Percentiles rank a stretch among this genome's conserved stretches.
phyloP scores from a whole-genome alignment of 2,797 vertebrate genomes.

The Muraenolepis orangiensis region DNA sequence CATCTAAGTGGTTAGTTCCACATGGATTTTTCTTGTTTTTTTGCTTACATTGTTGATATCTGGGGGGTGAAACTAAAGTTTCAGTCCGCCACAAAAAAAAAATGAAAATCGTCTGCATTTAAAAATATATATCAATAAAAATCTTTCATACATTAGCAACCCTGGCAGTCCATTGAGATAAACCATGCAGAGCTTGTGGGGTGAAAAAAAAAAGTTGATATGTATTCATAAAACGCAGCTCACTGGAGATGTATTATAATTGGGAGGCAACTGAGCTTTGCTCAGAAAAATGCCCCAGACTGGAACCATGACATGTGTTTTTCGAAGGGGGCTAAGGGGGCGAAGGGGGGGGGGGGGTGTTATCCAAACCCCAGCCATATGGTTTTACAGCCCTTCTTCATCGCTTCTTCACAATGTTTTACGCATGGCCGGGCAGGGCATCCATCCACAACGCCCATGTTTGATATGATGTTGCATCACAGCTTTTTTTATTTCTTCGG shows the following conservation, averaged over 20 bases:
- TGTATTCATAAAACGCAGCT: neutral
- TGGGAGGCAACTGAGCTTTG: neutral
- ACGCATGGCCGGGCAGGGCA: neutral
- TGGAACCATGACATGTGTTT: neutral
- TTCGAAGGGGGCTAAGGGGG: no score
- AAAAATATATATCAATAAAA: neutral
- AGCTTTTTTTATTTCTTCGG: no score
- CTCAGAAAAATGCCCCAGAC: neutral
- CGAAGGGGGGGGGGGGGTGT: neutral
- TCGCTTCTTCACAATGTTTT: neutral
- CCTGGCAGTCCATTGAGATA: slow-evolving; percentile 36
- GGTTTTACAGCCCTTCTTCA: neutral
- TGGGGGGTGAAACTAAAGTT: neutral
- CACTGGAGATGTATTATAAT: neutral
- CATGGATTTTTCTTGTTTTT: neutral
- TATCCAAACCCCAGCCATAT: neutral
- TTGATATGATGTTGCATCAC: neutral
- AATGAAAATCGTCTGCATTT: neutral
- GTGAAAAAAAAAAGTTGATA: neutral
- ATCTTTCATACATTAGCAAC: slow-evolving; percentile 22
- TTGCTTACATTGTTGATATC: neutral
- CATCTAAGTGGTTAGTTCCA: neutral
- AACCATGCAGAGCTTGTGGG: slow-evolving; percentile 14
- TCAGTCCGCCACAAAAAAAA: neutral
- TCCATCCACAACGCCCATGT: neutral